Conservation (phyloP, 2,797 vertebrate species). For the Phataginus tetradactyla region DNA sequence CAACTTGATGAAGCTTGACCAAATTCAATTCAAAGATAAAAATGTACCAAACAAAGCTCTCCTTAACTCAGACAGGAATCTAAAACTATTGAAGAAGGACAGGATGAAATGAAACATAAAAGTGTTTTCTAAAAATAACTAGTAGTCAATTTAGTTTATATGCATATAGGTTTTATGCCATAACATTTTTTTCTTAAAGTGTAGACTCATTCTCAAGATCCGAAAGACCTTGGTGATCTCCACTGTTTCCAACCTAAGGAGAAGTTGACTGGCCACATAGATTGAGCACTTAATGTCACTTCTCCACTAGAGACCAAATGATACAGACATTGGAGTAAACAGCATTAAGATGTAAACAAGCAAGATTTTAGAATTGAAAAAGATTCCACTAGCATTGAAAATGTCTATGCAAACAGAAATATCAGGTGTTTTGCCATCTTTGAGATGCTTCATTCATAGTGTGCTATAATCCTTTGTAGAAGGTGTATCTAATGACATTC, state of each 20-base stretch:
- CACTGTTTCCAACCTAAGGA: not conserved
- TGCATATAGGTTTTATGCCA: not conserved
- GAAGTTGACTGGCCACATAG: not conserved
- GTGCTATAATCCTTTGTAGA: not conserved
- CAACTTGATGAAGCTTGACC: not conserved
- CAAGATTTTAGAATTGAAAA: not conserved
- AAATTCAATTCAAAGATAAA: slow-evolving; percentile 42
- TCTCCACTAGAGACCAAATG: not conserved
- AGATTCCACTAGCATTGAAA: not conserved
- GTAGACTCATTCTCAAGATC: not conserved
- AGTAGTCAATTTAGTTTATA: not conserved
- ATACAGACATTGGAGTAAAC: not conserved
- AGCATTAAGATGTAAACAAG: not conserved
- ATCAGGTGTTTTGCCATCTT: not conserved
- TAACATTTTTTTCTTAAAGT: not conserved
- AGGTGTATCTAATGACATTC: not conserved
- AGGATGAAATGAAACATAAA: not conserved
- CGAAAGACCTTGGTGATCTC: not conserved
- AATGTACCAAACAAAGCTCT: not conserved
- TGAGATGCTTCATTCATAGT: not conserved
- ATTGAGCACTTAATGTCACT: not conserved
- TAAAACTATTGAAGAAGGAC: not conserved
- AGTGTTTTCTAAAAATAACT: not conserved
- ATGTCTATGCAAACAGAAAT: not conserved
- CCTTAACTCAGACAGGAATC: not conserved